Evolutionary conservation across 2,113 vertebrate species (phyloP).

Genomic region (Dasyurus viverrinus): DNA sequence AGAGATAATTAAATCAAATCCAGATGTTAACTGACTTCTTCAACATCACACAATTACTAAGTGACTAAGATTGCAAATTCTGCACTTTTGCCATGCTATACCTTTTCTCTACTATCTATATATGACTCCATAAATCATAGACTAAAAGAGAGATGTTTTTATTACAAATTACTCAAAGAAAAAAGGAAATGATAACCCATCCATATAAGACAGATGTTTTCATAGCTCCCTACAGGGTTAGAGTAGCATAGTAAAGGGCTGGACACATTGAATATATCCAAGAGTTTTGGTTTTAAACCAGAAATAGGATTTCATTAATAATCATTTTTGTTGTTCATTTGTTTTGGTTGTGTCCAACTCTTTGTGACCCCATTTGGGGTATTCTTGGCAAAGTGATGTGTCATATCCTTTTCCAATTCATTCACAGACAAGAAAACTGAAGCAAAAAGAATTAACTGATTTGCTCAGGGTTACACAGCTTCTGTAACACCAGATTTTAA

Average conservation of each 20-base stretch:
- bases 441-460: not conserved
- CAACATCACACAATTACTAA: not conserved
- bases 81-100: not conserved
- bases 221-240: constrained; percentile 2
- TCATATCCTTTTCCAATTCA: not conserved
- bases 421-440: not conserved
- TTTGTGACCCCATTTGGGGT: not conserved
- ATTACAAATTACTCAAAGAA: constrained; percentile 15
- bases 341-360: not conserved
- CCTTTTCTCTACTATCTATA: too few species aligned
- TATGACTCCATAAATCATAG: not conserved
- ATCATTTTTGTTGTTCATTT: not conserved
- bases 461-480: too few species aligned
- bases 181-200: constrained; percentile 30
- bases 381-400: not conserved
- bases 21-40: not conserved
- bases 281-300: not conserved
- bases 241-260: not conserved
- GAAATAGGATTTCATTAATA: not conserved
- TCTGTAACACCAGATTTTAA: not conserved
- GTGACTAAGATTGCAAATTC: not conserved
- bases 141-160: not conserved
- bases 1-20: not conserved
- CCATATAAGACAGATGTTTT: constrained; percentile 13
- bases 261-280: not conserved